These are phyloP conservation scores for Thaleichthys pacificus DNA, from an alignment of 2,797 vertebrate species.

Conservation along the genomic window DNA sequence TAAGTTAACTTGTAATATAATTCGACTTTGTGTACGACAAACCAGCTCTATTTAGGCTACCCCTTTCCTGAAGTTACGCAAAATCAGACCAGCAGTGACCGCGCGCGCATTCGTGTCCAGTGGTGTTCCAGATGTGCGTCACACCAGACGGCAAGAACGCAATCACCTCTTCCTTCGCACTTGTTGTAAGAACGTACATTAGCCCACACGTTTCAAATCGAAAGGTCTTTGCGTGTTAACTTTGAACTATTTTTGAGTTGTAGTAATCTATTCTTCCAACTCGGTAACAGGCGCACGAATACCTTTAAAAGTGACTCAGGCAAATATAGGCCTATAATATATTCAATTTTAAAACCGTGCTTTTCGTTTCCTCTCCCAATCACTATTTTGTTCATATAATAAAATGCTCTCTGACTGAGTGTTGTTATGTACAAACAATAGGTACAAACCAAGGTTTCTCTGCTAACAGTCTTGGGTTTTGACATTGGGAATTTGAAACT, in stretches of 20 bases:
- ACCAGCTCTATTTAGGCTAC: constrained; percentile 18
- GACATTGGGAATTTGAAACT: constrained; percentile 61
- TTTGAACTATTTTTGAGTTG: no score
- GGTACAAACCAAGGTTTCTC: constrained; percentile 65
- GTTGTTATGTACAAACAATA: constrained; percentile 38
- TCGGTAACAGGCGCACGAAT: no score
- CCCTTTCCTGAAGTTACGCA: constrained; percentile 50
- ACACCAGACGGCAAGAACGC: constrained; percentile 34
- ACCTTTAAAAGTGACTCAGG: no score
- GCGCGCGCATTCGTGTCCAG: constrained; percentile 62
- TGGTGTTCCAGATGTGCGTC: constrained; percentile 81
- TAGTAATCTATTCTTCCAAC: no score
- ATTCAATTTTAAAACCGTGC: neutral
- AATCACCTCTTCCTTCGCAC: constrained; percentile 62
- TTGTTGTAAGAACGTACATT: constrained; percentile 44
- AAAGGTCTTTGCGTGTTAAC: neutral
- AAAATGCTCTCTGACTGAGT: constrained; percentile 8
- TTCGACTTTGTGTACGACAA: constrained; percentile 4
- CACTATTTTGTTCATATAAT: neutral
- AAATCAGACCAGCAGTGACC: constrained; percentile 80
- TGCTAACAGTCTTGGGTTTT: constrained; percentile 67
- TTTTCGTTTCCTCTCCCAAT: neutral
- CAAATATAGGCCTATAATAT: no score
- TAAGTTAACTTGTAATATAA: no score
- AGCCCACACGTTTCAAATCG: constrained; percentile 3